phyloP scores from a whole-genome alignment of 1,140 invertebrate genomes.

The Anoplophora glabripennis region DNA sequence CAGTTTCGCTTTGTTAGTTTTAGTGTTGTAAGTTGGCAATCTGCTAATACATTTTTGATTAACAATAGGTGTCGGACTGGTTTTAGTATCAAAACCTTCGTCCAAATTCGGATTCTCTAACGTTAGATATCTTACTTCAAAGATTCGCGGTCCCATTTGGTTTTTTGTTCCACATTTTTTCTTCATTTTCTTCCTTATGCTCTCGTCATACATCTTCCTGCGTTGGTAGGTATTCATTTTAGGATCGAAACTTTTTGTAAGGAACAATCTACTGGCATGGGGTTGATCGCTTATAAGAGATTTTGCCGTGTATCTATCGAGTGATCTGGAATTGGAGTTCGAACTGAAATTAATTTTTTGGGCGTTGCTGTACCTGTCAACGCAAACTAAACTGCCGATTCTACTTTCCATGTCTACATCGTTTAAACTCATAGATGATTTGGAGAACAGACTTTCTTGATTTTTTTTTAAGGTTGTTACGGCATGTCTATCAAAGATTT shows the following conservation, averaged over 20 bases:
- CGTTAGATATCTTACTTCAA: conserved; percentile 23
- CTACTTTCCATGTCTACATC: neutral
- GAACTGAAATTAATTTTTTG: conserved; percentile 7
- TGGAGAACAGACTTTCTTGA: neutral
- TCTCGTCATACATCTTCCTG: conserved; percentile 29
- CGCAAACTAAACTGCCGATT: conserved; percentile 2
- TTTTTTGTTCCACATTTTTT: conserved; percentile 14
- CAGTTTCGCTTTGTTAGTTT: no score
- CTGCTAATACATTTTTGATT: no score
- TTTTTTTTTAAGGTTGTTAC: neutral
- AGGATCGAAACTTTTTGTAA: conserved; percentile 30
- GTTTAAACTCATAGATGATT: conserved; percentile 11
- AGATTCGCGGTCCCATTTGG: conserved; percentile 22
- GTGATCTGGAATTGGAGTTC: conserved; percentile 7
- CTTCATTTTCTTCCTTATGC: conserved; percentile 27
- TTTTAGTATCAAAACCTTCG: neutral
- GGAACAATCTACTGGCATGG: conserved; percentile 19
- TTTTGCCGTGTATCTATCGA: conserved; percentile 15
- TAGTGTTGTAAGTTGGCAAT: no score
- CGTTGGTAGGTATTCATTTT: conserved; percentile 27
- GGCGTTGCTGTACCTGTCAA: conserved; percentile 24
- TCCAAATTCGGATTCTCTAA: conserved; percentile 8
- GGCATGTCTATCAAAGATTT: neutral
- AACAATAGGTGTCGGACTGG: neutral
- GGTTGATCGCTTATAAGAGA: neutral